These are phyloP conservation scores for Distichodus sexfasciatus DNA, from an alignment of 2,797 vertebrate genomes.

Conservation along the genomic window DNA sequence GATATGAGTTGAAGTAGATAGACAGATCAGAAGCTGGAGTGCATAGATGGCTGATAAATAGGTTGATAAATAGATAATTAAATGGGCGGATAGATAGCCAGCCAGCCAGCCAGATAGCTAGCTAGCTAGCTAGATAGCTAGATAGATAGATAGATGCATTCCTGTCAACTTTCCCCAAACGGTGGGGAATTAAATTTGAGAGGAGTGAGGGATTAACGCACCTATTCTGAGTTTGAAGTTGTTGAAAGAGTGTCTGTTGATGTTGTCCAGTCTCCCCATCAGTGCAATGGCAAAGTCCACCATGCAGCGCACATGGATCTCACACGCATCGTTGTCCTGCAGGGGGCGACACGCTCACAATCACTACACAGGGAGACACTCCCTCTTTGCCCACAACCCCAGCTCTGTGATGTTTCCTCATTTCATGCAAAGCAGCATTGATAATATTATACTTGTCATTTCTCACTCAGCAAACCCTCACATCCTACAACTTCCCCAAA, in stretches of 20 bases:
- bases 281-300: slow-evolving; percentile 85
- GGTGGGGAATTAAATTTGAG: neutral
- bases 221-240: slow-evolving; percentile 87
- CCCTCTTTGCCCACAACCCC: too few species aligned
- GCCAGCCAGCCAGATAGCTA: neutral
- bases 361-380: too few species aligned
- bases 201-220: slow-evolving; percentile 38
- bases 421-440: too few species aligned
- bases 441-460: too few species aligned
- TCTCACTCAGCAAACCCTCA: too few species aligned
- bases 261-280: slow-evolving; percentile 78
- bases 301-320: slow-evolving; percentile 82
- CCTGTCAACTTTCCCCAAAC: neutral
- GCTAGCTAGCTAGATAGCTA: neutral
- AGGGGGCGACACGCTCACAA: slow-evolving; percentile 49
- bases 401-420: too few species aligned
- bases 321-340: slow-evolving; percentile 75
- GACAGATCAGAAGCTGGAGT: too few species aligned
- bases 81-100: too few species aligned
- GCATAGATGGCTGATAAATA: too few species aligned
- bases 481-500: too few species aligned
- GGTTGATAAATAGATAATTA: too few species aligned
- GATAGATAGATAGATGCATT: neutral
- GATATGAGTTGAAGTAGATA: too few species aligned
- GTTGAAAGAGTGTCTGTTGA: slow-evolving; percentile 90